Base-by-base conservation (phyloP, 2,113 vertebrate species). In the Clinocottus analis region DNA sequence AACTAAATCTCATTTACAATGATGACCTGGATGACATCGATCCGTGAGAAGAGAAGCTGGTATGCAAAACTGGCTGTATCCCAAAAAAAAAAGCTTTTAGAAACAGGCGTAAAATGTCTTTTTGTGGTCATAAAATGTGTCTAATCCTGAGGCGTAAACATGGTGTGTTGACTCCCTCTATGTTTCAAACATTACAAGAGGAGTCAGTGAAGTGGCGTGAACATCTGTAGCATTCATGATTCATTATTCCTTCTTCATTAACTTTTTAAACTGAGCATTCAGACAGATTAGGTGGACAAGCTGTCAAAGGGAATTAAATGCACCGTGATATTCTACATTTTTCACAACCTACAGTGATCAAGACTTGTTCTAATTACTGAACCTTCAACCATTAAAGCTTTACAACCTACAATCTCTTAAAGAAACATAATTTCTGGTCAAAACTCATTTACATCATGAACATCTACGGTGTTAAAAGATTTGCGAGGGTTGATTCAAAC, bases 111-210 rank as follows among this genome's bases (percentile, higher is more conserved):
- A 19, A 65, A 3, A 5, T 19, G 7, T 13, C n/a, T 19, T 43
- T 5, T 27, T 27, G 21, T n/a, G 9, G 10, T 51, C 5, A 23
- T 19, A 70, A 63, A 3, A 55, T 62, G 21, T 29, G 13, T 16
- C 29, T n/a, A 23, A 37, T 23, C 11, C 10, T 10, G 9, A 61
- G 59, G 10, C 37, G 33, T n/a, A 14, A 61, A 31, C 27, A 8
- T 12, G n/a, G 11, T 23, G 53, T 60, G 58, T 4, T 58, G 66
- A 72, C 66, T 62, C 74, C 55, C 39, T n/a, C 61, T 68, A 58
- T 59, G 59, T 58, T 43, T 64, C 51, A 82, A 49, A 56, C 47
- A 10, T 43, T 7, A 56, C 41, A 65, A 79, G 68, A 60, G 56
- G 70, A 66, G 14, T 31, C 10, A 51, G 31, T 2, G 8, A 65